phyloP scores from a whole-genome alignment of 2,797 vertebrate species.

The Rachycentron canadum region DNA sequence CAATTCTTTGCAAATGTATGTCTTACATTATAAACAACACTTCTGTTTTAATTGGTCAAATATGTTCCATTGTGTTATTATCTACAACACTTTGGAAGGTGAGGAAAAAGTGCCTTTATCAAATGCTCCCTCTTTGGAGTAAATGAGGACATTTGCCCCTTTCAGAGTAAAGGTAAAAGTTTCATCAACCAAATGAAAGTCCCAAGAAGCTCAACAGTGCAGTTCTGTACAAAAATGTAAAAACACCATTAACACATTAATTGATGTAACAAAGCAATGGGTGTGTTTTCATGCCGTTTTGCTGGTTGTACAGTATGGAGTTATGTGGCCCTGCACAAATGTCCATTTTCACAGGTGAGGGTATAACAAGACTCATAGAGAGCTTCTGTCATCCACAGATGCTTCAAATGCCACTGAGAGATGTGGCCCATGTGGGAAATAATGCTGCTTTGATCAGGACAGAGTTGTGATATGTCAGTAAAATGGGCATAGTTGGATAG shows the following conservation, averaged over 20 bases:
- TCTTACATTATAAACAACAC: slow-evolving; percentile 94
- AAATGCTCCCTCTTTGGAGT: slow-evolving; percentile 70
- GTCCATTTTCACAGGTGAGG: slow-evolving; percentile 52
- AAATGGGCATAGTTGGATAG: slow-evolving; percentile 58
- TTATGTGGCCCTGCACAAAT: slow-evolving; percentile 44
- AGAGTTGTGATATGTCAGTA: slow-evolving; percentile 61
- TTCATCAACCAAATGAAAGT: slow-evolving; percentile 51
- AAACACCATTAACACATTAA: slow-evolving; percentile 64
- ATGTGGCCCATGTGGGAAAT: slow-evolving; percentile 18
- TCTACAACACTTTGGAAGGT: slow-evolving; percentile 87
- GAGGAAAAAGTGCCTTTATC: slow-evolving; percentile 84
- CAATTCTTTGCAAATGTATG: slow-evolving; percentile 94
- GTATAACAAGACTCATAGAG: slow-evolving; percentile 23
- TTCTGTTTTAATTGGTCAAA: slow-evolving; percentile 85
- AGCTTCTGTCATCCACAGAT: slow-evolving; percentile 50
- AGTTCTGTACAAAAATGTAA: slow-evolving; percentile 76
- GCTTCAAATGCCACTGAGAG: slow-evolving; percentile 49
- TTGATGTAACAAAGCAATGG: slow-evolving; percentile 63
- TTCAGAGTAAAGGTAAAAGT: slow-evolving; percentile 57
- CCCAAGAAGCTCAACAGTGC: slow-evolving; percentile 60
- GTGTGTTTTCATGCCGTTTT: slow-evolving; percentile 70
- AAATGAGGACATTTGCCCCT: slow-evolving; percentile 54
- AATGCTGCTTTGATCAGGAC: slow-evolving; percentile 44
- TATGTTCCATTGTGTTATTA: slow-evolving; percentile 81
- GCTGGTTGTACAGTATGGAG: slow-evolving; percentile 76